Percentiles rank a stretch among this genome's conserved stretches.
phyloP scores from a whole-genome alignment of 2,888 invertebrate species.

The Philaethria dido region DNA sequence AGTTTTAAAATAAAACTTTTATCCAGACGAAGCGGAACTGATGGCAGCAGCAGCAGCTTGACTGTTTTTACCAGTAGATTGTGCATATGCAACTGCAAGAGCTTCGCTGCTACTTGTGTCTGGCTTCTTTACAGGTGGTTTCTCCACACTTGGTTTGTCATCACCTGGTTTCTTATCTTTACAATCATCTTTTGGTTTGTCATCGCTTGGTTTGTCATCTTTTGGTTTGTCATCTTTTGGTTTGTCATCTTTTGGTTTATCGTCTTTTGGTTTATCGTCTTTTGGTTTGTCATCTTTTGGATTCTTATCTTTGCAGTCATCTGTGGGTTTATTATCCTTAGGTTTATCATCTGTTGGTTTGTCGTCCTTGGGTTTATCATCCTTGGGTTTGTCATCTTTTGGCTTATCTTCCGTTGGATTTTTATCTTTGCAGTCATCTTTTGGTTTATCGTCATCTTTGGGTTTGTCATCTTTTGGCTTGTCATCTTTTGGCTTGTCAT shows the following conservation, averaged over 20 bases:
- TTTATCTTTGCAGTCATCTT: not conserved
- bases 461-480: not conserved
- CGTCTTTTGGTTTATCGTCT: not conserved
- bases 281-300: not conserved
- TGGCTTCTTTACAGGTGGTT: not conserved
- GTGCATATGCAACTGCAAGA: not conserved
- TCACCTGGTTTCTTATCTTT: slow-evolving; percentile 5
- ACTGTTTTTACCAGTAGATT: not conserved
- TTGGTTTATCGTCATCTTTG: not conserved
- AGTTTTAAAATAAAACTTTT: not conserved
- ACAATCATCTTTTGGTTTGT: not conserved
- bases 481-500: not conserved
- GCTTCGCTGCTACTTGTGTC: not conserved
- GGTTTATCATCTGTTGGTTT: not conserved
- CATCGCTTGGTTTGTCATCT: not conserved
- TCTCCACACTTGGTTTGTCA: not conserved
- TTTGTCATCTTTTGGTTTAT: not conserved
- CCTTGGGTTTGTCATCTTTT: not conserved
- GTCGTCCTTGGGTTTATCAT: not conserved
- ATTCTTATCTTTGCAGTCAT: not conserved
- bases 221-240: not conserved
- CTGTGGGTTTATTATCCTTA: not conserved
- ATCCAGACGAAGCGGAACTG: slow-evolving; percentile 2
- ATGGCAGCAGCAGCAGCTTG: not conserved
- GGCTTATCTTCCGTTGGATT: not conserved